Percentiles rank a stretch among this genome's conserved stretches.
phyloP scores from a whole-genome alignment of 2,113 vertebrate genomes.

The Sphyrna mokarran region DNA sequence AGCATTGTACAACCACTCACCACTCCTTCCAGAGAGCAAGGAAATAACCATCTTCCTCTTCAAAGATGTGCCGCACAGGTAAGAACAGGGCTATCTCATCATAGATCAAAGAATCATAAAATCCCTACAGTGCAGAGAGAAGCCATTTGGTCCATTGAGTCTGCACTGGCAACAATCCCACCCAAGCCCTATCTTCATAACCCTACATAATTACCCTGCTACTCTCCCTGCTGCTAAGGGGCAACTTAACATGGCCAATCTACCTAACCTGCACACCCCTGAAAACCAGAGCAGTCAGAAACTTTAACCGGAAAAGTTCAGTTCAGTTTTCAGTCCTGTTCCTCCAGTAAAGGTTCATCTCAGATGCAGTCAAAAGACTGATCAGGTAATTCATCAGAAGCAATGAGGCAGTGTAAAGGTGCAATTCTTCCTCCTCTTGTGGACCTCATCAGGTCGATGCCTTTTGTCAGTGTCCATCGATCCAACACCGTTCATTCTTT shows the following conservation, averaged over 20 bases:
- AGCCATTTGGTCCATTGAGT: too few species aligned
- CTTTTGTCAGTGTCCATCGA: too few species aligned
- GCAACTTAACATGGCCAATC: too few species aligned
- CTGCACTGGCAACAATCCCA: too few species aligned
- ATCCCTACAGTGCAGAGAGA: too few species aligned
- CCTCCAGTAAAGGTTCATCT: background rate
- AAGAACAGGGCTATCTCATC: constrained; percentile 30
- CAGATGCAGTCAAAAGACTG: background rate
- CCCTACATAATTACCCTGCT: too few species aligned
- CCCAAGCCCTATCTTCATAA: too few species aligned
- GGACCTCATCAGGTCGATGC: too few species aligned
- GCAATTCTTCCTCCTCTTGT: background rate
- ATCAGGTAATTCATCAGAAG: background rate
- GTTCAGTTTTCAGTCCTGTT: background rate
- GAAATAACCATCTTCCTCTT: constrained; percentile 64
- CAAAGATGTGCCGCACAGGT: constrained; percentile 73
- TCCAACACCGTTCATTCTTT: too few species aligned
- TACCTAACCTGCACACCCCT: too few species aligned
- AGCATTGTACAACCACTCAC: constrained; percentile 43
- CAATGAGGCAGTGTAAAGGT: background rate
- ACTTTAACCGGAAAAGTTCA: background rate
- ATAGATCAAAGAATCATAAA: too few species aligned
- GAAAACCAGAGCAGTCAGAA: background rate
- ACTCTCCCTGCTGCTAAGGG: too few species aligned
- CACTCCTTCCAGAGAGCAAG: constrained; percentile 66